Base-by-base conservation (phyloP, 2,888 invertebrate species). In the Torymus aiolomorphi region DNA sequence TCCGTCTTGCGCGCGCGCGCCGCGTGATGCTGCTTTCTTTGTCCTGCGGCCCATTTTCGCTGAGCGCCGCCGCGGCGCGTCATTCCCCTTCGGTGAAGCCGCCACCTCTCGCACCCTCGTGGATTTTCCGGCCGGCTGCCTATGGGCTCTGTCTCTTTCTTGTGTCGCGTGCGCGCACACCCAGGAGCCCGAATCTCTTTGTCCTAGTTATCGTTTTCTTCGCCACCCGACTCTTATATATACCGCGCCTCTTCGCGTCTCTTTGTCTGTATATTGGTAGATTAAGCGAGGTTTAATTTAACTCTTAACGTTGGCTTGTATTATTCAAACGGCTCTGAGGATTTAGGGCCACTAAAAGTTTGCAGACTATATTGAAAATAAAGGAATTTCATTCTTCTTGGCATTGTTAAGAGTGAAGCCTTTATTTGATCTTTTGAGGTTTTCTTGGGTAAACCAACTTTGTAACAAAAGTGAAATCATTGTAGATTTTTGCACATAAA, bases 201-300 rank as follows among this genome's bases (percentile, higher is more conserved):
- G 79, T 79, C 70, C 79, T 49, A 70, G 65, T 79, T 70, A 79
- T 79, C 75, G 74, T 52, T 70, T 65, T 70, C 65, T 65, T 74
- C 42, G 61, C 59, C 72, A 61, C 72, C 61, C 66, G 61, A 63
- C 20, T 62, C 4, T 59, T 52, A 8, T 20, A 24, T 42, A 42
- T 42, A 42, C 42, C 42, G 42, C 8, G 42, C 8, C 42, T 42
- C n/a, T 72, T 59, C 42, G 51, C 49, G n/a, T n/a, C 57, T 77
- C 42, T 42, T 42, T 42, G 42, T 59, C 24, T 51, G 61, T 20
- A n/a, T 5, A 56, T 56, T 14, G 57, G 42, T 16, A 49, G 57
- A 63, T 76, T 76, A 63, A 70, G 13, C 11, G 62, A 69, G 54
- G 42, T 77, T 77, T 57, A 65, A 71, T 77, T 77, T 65, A 77